Evolutionary conservation across 2,888 invertebrate genomes (phyloP).

Genomic region (Drosophila merina): DNA sequence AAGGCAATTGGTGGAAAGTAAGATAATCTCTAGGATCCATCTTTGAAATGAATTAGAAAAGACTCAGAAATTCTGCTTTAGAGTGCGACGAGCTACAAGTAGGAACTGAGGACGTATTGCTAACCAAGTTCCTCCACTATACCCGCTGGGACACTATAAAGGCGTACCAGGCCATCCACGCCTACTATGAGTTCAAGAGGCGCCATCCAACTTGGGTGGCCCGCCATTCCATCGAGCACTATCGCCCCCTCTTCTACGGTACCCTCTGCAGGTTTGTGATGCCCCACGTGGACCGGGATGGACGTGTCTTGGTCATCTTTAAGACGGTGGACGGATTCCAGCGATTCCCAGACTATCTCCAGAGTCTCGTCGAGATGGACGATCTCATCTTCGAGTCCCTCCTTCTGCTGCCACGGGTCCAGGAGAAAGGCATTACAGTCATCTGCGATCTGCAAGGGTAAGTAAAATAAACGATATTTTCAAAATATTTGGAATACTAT

Average conservation of each 20-base stretch:
- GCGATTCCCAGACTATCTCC: constrained; percentile 78
- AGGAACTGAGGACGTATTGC: constrained; percentile 75
- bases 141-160: constrained; percentile 74
- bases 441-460: constrained; percentile 81
- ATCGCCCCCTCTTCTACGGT: constrained; percentile 71
- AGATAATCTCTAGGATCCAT: constrained; percentile 11
- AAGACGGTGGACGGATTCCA: constrained; percentile 81
- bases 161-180: constrained; percentile 72
- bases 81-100: constrained; percentile 69
- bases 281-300: constrained; percentile 79
- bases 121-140: constrained; percentile 77
- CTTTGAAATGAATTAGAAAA: not conserved
- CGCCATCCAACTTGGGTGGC: constrained; percentile 80
- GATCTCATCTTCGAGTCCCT: constrained; percentile 81
- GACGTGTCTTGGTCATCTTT: constrained; percentile 74
- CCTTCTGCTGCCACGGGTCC: constrained; percentile 77
- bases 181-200: constrained; percentile 80
- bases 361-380: constrained; percentile 81
- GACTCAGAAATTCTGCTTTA: constrained; percentile 24
- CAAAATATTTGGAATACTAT: not conserved
- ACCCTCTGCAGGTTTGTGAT: constrained; percentile 78
- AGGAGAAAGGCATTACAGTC: constrained; percentile 80
- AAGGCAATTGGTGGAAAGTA: constrained; percentile 71
- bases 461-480: constrained; percentile 6
- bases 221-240: constrained; percentile 74